These are phyloP conservation scores for Ylistrum balloti DNA, from an alignment of 1,140 invertebrate genomes.

Conservation along the genomic window DNA sequence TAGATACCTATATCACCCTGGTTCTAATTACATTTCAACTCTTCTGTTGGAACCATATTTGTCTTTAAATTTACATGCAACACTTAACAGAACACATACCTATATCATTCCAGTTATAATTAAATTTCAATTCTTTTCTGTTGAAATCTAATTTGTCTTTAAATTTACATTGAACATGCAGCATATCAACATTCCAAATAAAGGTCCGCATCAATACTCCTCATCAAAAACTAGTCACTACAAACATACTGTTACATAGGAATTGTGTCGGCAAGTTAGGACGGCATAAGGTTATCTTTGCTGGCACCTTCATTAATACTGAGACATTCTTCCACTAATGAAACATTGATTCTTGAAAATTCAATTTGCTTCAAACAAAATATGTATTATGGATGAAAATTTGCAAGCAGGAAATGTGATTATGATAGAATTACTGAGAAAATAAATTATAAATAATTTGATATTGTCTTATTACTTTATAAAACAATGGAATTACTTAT, in stretches of 20 bases:
- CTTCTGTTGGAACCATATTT: not conserved
- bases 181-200: not conserved
- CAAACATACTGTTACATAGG: not conserved
- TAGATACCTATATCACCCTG: not conserved
- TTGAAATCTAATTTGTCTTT: not conserved
- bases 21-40: not conserved
- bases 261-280: not conserved
- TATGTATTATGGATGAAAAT: constrained; percentile 23
- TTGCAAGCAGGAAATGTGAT: not conserved
- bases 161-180: not conserved
- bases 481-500: constrained; percentile 12
- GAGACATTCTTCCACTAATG: constrained; percentile 6
- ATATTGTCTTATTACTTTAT: not conserved
- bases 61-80: not conserved
- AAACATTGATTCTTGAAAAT: constrained; percentile 36
- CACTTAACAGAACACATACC: not conserved
- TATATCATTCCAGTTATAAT: not conserved
- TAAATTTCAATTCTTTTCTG: not conserved
- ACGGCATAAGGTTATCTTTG: not conserved
- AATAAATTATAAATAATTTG: not conserved
- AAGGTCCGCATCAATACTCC: not conserved
- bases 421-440: not conserved
- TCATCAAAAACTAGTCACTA: not conserved
- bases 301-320: not conserved
- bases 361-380: constrained; percentile 5